Evolutionary conservation across 2,113 vertebrate genomes (phyloP), one percentile per base, ranked within the genome.

Genomic region (Rhegmatorhina hoffmannsi): DNA sequence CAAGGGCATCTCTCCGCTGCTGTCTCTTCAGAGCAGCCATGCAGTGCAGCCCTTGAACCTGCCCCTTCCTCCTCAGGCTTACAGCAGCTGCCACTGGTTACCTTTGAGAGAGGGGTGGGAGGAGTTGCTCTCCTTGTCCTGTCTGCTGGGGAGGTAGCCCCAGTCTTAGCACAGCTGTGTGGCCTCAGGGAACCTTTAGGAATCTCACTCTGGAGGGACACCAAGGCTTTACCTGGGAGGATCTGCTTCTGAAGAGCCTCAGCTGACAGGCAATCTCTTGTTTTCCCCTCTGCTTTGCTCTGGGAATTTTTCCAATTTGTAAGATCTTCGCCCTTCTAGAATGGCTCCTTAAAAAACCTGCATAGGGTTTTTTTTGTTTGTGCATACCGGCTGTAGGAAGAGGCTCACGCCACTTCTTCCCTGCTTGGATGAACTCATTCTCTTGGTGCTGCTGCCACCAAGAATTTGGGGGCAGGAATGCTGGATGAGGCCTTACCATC

Each of bases 11-110:
- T 25, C 25, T 52, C 44, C 3, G 1, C 33, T 12, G 15, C 20
- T 9, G 7, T 14, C 13, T 52, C 13, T 60, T 49, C 34, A 46
- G 36, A 52, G 18, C 25, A 83, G 44, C 36, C 46, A 3, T 2
- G 7, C n/a, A 53, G 8, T 20, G 3, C 21, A 23, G 11, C 11
- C 1, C 11, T 0, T 0, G 16, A 6, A 16, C 1, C 9, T 25
- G 3, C 0, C 17, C 34, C 17, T 17, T 62, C 16, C 19, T 9
- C 9, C 5, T 4, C 18, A 25, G 17, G 5, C 8, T 11, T 16
- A 14, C n/a, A 72, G n/a, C 7, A 34, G 31, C 58, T 43, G 15
- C 14, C 24, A 6, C 28, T 34, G 34, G 14, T 17, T 7, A 9
- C 1, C 1, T 33, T 29, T 24, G 36, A 66, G n/a, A 26, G 1